Conservation (phyloP, 2,888 invertebrate genomes). For the Anticlea derivata region DNA sequence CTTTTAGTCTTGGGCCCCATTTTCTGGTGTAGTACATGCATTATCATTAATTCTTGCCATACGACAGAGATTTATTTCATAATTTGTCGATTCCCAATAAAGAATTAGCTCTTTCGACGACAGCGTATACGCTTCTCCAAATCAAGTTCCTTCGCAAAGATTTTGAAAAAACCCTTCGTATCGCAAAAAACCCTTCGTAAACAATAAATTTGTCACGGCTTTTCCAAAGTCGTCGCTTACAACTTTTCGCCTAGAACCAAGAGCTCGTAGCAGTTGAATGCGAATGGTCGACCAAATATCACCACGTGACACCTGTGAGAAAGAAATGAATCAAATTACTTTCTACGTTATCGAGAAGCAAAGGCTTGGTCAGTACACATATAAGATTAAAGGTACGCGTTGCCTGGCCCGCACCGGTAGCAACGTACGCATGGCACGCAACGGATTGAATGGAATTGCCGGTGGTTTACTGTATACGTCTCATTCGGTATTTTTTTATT, state of each 20-base stretch:
- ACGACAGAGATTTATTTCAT: background rate
- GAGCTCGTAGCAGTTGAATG: constrained; percentile 73
- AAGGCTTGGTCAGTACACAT: no score
- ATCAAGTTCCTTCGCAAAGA: constrained; percentile 10
- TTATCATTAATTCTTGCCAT: no score
- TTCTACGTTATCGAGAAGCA: no score
- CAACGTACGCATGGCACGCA: no score
- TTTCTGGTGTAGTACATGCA: no score
- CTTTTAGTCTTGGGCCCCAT: no score
- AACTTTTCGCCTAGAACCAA: constrained; percentile 48
- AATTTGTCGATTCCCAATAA: constrained; percentile 2
- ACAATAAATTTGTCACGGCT: constrained; percentile 23
- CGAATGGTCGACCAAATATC: constrained; percentile 66
- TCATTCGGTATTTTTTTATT: no score
- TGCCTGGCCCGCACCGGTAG: no score
- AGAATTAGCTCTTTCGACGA: background rate
- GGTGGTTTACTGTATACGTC: no score
- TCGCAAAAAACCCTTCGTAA: constrained; percentile 6
- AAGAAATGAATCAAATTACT: background rate
- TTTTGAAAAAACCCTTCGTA: constrained; percentile 19
- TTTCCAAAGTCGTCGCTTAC: constrained; percentile 11
- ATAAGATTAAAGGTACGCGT: no score
- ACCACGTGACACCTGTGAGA: constrained; percentile 64
- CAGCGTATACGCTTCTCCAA: background rate
- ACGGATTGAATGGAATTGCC: no score